phyloP scores from a whole-genome alignment of 2,888 invertebrate species.

The Drosophila longiperda region DNA sequence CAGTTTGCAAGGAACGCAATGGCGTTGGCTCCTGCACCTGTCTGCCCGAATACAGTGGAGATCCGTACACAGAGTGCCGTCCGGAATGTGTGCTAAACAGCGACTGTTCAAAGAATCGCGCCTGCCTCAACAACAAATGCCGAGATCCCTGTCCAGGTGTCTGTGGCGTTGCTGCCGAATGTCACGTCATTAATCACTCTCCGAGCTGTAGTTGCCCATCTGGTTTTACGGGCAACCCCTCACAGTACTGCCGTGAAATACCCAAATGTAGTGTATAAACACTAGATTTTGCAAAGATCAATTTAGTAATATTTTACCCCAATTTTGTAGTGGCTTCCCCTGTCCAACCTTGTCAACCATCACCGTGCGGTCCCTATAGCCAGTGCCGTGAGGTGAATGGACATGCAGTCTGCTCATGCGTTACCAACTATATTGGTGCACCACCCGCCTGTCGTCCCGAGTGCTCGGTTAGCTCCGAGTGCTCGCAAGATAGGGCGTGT shows the following conservation, averaged over 20 bases:
- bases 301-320: constrained; percentile 21
- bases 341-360: constrained; percentile 88
- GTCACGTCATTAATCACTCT: constrained; percentile 92
- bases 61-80: constrained; percentile 93
- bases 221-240: constrained; percentile 92
- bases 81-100: constrained; percentile 94
- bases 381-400: constrained; percentile 89
- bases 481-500: constrained; percentile 90
- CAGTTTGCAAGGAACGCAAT: constrained; percentile 92
- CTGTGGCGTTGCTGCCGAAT: constrained; percentile 92
- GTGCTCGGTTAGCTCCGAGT: constrained; percentile 91
- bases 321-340: constrained; percentile 69
- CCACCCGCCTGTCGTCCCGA: constrained; percentile 92
- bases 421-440: constrained; percentile 90
- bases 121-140: constrained; percentile 94
- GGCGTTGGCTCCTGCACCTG: constrained; percentile 94
- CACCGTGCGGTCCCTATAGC: constrained; percentile 92
- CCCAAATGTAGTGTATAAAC: constrained; percentile 86
- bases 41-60: constrained; percentile 92
- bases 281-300: neutral
- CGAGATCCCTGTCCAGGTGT: constrained; percentile 92
- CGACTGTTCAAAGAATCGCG: constrained; percentile 90
- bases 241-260: constrained; percentile 86
- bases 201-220: constrained; percentile 92
- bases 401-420: constrained; percentile 92